A percentile compares a stretch with the other conserved stretches of the same genome.
Evolutionary conservation across 2,888 invertebrate genomes (phyloP).

Genomic region (Chelonus formosanus): DNA sequence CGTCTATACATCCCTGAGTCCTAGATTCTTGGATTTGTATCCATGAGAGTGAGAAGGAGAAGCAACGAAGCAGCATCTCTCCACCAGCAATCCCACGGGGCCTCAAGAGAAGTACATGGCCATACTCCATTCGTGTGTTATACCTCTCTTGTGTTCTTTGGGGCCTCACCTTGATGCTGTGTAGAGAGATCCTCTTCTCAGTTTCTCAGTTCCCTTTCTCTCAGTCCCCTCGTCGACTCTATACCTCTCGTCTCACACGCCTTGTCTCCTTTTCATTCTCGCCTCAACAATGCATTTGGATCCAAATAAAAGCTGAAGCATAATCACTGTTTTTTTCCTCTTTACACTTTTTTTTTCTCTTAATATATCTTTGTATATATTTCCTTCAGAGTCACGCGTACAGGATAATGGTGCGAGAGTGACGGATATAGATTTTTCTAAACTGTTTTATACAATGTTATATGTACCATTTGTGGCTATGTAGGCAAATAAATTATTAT

Average conservation of each 20-base stretch:
- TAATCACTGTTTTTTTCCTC: conserved; percentile 31
- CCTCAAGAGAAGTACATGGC: conserved; percentile 34
- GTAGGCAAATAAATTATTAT: no score
- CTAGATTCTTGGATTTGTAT: conserved; percentile 55
- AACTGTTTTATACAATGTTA: conserved; percentile 1
- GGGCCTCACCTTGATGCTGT: conserved; percentile 37
- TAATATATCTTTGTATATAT: conserved; percentile 9
- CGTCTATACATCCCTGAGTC: conserved; percentile 41
- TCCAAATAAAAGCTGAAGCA: conserved; percentile 34
- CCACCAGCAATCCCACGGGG: conserved; percentile 50
- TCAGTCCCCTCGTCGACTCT: conserved; percentile 36
- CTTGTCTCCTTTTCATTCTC: conserved; percentile 43
- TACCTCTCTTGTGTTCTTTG: conserved; percentile 28
- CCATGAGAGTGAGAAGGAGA: conserved; percentile 47
- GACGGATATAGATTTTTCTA: conserved; percentile 25
- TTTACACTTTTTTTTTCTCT: conserved; percentile 15
- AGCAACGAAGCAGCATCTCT: conserved; percentile 31
- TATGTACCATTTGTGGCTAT: no score
- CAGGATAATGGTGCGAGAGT: conserved; percentile 14
- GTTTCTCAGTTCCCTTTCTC: conserved; percentile 47
- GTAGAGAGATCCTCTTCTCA: conserved; percentile 38
- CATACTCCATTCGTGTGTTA: conserved; percentile 17
- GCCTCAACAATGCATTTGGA: conserved; percentile 40
- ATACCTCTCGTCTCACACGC: conserved; percentile 28
- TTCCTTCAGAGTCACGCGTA: conserved; percentile 30